Conservation (phyloP, 2,113 vertebrate genomes). For the Albula glossodonta region DNA sequence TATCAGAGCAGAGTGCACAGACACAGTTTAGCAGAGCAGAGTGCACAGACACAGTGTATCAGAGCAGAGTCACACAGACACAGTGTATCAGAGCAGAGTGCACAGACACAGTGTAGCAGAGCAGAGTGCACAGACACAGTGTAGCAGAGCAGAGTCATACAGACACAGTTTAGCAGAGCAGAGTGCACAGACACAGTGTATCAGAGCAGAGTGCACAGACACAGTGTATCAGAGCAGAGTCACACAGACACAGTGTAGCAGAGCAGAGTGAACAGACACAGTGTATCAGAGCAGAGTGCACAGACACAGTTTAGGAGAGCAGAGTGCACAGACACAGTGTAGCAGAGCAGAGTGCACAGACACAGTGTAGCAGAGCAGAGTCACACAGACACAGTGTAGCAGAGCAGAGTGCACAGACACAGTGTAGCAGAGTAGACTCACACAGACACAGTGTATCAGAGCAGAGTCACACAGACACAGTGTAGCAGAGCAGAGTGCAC, state of each 20-base stretch:
- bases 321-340: not conserved
- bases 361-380: too few relatives aligned
- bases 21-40: not conserved
- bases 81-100: not conserved
- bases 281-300: not conserved
- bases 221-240: too few relatives aligned
- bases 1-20: not conserved
- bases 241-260: not conserved
- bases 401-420: not conserved
- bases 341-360: too few relatives aligned
- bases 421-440: not conserved
- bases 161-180: not conserved
- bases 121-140: not conserved
- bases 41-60: not conserved
- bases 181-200: not conserved
- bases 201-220: not conserved
- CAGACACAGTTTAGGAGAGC: not conserved
- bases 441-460: not conserved
- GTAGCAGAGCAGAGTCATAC: not conserved
- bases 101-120: not conserved
- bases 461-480: not conserved
- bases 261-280: not conserved
- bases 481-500: not conserved
- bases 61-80: not conserved
- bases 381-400: not conserved